Percentiles rank a stretch among this genome's conserved stretches.
These are phyloP conservation scores for Laothoe populi DNA, from an alignment of 2,888 invertebrate species.

Conservation along the genomic window DNA sequence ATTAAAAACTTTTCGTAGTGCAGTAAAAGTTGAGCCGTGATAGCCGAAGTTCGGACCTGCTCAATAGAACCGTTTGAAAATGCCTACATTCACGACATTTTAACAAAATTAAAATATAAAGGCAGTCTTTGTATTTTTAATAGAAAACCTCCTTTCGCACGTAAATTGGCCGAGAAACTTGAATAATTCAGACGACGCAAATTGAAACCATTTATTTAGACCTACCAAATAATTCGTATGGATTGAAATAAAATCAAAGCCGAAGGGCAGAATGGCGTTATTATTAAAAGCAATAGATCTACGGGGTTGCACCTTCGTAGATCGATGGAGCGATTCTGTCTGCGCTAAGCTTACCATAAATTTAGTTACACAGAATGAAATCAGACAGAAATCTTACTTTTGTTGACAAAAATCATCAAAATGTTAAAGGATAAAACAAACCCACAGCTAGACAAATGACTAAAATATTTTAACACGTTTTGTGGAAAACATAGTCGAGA, in stretches of 20 bases:
- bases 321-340: background rate
- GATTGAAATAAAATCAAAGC: conserved; percentile 6
- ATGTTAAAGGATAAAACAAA: background rate
- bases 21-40: conserved; percentile 27
- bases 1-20: conserved; percentile 28
- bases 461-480: conserved; percentile 18
- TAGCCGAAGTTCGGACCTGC: conserved; percentile 21
- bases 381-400: background rate
- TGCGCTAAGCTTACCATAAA: too few relatives aligned
- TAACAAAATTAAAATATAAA: too few relatives aligned
- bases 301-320: background rate
- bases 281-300: conserved; percentile 18
- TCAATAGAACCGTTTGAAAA: conserved; percentile 23
- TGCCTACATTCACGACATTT: conserved; percentile 25
- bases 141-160: conserved; percentile 19
- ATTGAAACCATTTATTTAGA: conserved; percentile 18
- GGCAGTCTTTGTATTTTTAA: conserved; percentile 21
- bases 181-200: conserved; percentile 18
- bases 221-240: background rate
- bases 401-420: background rate
- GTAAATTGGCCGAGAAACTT: conserved; percentile 19
- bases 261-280: background rate
- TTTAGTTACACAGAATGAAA: too few relatives aligned
- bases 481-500: background rate
- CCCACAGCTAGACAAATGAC: conserved; percentile 2